Evolutionary conservation across 2,888 invertebrate species (phyloP).

Genomic region (Arenicola marina): DNA sequence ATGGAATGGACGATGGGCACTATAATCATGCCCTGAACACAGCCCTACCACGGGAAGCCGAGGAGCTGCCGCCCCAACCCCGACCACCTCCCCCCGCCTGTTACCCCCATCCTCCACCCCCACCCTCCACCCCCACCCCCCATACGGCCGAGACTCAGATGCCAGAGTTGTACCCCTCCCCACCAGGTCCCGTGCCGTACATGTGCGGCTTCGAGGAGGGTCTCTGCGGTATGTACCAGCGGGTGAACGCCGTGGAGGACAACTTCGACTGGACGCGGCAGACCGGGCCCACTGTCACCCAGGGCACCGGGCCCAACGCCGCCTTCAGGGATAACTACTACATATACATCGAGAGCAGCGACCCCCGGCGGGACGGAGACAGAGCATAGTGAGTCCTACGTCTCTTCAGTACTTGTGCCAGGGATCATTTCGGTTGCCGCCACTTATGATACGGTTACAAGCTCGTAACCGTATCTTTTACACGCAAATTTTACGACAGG

Average conservation of each 20-base stretch:
- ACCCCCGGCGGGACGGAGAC: conserved; percentile 41
- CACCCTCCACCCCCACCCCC: conserved; percentile 6
- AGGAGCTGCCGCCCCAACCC: too few species aligned
- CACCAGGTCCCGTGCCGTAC: neutral
- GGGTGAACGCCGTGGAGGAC: neutral
- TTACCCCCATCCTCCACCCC: neutral
- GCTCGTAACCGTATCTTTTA: too few species aligned
- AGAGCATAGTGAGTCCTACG: conserved; percentile 31
- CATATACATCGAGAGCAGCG: conserved; percentile 49
- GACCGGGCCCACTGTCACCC: neutral
- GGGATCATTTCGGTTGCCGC: too few species aligned
- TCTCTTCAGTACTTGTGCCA: too few species aligned
- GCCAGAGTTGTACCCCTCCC: neutral
- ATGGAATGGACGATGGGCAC: too few species aligned
- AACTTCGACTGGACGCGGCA: neutral
- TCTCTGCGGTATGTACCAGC: neutral
- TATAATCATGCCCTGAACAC: too few species aligned
- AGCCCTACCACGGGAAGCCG: too few species aligned
- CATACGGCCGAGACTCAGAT: neutral
- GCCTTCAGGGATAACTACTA: conserved; percentile 37
- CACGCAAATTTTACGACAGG: too few species aligned
- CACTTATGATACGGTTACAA: too few species aligned
- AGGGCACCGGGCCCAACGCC: conserved; percentile 17
- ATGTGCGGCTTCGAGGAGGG: neutral
- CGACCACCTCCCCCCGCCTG: neutral